Conservation (phyloP, 2,888 invertebrate species). For the Prosopocoilus inquinatus region DNA sequence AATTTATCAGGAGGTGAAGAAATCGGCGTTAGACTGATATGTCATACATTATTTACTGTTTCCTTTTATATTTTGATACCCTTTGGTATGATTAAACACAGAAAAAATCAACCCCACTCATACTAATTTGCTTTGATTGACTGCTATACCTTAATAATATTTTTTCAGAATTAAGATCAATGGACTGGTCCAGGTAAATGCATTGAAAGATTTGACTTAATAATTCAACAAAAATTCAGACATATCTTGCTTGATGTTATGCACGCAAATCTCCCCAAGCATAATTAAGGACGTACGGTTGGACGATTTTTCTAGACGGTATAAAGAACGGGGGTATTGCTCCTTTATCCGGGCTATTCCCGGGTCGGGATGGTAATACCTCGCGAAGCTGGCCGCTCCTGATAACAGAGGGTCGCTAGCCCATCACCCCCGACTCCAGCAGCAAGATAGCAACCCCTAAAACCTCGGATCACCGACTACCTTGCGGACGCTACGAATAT, state of each 20-base stretch:
- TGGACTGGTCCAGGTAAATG: too few species aligned
- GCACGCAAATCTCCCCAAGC: conserved; percentile 8
- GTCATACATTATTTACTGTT: too few species aligned
- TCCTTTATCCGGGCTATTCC: conserved; percentile 47
- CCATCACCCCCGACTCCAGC: conserved; percentile 32
- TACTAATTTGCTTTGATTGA: too few species aligned
- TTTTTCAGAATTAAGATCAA: too few species aligned
- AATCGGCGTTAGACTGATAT: too few species aligned
- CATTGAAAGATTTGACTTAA: too few species aligned
- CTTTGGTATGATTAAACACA: too few species aligned
- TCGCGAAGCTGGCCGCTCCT: conserved; percentile 51
- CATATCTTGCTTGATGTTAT: neutral
- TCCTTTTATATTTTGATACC: too few species aligned
- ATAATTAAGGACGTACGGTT: conserved; percentile 35
- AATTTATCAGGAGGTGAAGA: too few species aligned
- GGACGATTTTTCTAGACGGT: conserved; percentile 32
- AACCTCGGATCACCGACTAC: conserved; percentile 40
- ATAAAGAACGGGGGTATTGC: conserved; percentile 36
- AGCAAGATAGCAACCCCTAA: conserved; percentile 28
- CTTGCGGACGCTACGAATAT: conserved; percentile 38
- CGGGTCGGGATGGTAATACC: conserved; percentile 51
- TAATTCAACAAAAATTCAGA: too few species aligned
- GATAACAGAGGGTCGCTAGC: conserved; percentile 51
- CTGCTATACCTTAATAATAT: too few species aligned
- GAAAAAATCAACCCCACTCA: too few species aligned